Conservation (phyloP, 2,888 invertebrate genomes). For the Parochlus steinenii region DNA sequence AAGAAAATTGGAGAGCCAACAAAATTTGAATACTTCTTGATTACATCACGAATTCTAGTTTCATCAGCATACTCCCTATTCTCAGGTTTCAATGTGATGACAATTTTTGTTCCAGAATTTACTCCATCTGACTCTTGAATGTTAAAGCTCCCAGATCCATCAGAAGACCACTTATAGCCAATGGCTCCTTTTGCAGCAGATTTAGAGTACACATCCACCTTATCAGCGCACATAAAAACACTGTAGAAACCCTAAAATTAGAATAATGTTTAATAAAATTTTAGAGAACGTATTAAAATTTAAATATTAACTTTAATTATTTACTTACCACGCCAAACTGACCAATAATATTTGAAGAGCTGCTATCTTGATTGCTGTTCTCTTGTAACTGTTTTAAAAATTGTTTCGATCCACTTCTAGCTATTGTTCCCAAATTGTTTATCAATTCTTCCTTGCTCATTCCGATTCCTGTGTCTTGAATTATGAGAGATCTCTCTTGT, state of each 20-base stretch:
- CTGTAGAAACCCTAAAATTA: conserved; percentile 25
- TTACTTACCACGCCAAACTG: conserved; percentile 93
- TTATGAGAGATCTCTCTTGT: conserved; percentile 61
- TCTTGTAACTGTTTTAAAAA: conserved; percentile 72
- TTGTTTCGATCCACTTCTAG: conserved; percentile 87
- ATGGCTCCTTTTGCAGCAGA: conserved; percentile 45
- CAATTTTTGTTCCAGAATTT: conserved; percentile 80
- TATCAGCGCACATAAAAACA: conserved; percentile 92
- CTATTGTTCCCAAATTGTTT: conserved; percentile 86
- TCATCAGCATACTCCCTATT: conserved; percentile 82
- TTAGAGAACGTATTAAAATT: neutral
- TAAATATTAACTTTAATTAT: conserved; percentile 79
- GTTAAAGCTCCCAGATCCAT: conserved; percentile 82
- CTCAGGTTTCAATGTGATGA: conserved; percentile 75
- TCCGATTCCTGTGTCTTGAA: conserved; percentile 89
- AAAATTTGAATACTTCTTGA: conserved; percentile 95
- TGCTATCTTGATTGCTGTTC: conserved; percentile 40
- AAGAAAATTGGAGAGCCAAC: conserved; percentile 85
- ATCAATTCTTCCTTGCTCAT: conserved; percentile 88
- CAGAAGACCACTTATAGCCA: conserved; percentile 78
- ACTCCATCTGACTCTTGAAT: conserved; percentile 74
- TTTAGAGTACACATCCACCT: conserved; percentile 80
- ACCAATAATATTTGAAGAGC: conserved; percentile 69
- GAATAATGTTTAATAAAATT: neutral
- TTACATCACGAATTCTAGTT: conserved; percentile 60